Evolutionary conservation across 2,113 vertebrate genomes (phyloP).

Genomic region (Microcebus murinus): DNA sequence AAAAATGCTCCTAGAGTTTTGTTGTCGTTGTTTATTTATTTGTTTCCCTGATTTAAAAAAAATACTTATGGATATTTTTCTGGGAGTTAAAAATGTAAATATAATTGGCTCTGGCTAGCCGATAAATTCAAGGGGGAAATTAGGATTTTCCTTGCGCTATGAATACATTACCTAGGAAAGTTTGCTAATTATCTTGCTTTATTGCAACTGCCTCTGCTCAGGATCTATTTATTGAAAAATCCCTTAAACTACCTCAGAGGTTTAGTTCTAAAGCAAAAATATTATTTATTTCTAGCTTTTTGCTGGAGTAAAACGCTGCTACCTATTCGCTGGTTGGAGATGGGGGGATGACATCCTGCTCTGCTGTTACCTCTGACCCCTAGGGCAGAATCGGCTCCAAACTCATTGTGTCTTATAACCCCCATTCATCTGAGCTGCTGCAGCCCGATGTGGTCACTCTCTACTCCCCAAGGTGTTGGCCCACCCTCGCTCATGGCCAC

Average conservation of each 20-base stretch:
- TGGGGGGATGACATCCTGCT: not conserved
- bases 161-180: not conserved
- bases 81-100: slow-evolving; percentile 36
- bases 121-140: not conserved
- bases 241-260: not conserved
- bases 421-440: not conserved
- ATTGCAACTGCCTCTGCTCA: not conserved
- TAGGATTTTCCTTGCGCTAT: not conserved
- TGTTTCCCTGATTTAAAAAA: not conserved
- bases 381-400: not conserved
- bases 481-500: not conserved
- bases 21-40: slow-evolving; percentile 10
- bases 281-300: slow-evolving; percentile 13
- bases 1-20: slow-evolving; percentile 8
- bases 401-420: not conserved
- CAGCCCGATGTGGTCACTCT: fast-evolving
- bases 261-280: slow-evolving; percentile 5
- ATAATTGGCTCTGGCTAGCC: not conserved
- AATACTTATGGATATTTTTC: not conserved
- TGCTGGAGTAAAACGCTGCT: not conserved
- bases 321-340: not conserved
- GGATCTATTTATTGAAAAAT: not conserved
- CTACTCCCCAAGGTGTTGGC: not conserved
- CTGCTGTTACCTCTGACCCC: not conserved
- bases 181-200: slow-evolving; percentile 43